Evolutionary conservation across 2,888 invertebrate species (phyloP), one percentile per base, ranked within the genome.

Genomic region (Megastigmus dorsalis): DNA sequence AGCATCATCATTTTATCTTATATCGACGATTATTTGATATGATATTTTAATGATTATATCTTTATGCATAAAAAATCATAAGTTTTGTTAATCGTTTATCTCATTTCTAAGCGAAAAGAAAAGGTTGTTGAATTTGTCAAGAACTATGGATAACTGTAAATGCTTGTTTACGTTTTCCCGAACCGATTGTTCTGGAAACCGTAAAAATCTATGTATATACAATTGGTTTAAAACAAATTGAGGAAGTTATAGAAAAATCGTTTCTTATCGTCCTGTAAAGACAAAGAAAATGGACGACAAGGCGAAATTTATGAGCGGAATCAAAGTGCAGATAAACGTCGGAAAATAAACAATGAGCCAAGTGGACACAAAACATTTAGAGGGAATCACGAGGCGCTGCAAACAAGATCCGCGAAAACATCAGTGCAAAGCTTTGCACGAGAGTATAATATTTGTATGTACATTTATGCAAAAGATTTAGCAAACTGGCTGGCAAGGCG

Each of bases 281-380:
- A n/a, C n/a, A n/a, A n/a, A 30, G 13, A 10, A 41, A 13, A 54
- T 10, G 33, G 26, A n/a, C 7, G 26, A 52, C 26, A 30, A 38
- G 15, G 20, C 23, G n/a, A n/a, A n/a, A 57, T 65, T 50, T 36
- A 52, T 23, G 26, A 26, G 36, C 13, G 45, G 18, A 28, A 18
- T 30, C 43, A 28, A 28, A 43, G 23, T 20, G 23, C 20, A n/a
- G n/a, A 13, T 38, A 20, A 23, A 10, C 1, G 6, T 9, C 20
- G 26, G 23, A 38, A 26, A 57, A 7, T 20, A 26, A 38, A 20
- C 3, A 38, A 13, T 1, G 4, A 6, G 13, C 2, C 38, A 38
- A 43, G 26, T 59, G 41, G 43, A 36, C 36, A 55, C 10, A 43
- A 43, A 36, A 43, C 18, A 60, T 60, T 60, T 43, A 7, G n/a